phyloP scores from a whole-genome alignment of 2,888 invertebrate species.

The Thymelicus lineola region DNA sequence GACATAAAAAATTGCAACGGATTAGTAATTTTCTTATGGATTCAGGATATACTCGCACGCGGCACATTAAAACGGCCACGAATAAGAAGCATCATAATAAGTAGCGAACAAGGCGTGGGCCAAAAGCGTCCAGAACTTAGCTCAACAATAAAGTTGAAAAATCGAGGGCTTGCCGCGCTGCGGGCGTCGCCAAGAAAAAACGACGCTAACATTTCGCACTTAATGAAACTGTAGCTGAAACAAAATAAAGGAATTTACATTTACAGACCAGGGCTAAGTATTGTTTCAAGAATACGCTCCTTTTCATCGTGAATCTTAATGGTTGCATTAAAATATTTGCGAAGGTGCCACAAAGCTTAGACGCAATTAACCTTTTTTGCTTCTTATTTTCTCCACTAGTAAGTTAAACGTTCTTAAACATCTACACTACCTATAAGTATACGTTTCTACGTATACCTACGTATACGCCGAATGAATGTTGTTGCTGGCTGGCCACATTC shows the following conservation, averaged over 20 bases:
- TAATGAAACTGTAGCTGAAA: constrained; percentile 82
- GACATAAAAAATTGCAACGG: too few relatives aligned
- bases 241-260: constrained; percentile 77
- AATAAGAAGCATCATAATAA: constrained; percentile 63
- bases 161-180: constrained; percentile 73
- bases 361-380: constrained; percentile 29
- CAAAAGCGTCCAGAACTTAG: constrained; percentile 65
- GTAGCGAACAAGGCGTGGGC: constrained; percentile 58
- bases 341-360: constrained; percentile 48
- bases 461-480: neutral
- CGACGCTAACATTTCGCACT: constrained; percentile 79
- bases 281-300: constrained; percentile 68
- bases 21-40: neutral
- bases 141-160: constrained; percentile 80
- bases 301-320: constrained; percentile 64
- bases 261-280: constrained; percentile 70
- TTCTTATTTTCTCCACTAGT: constrained; percentile 2
- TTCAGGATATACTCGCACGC: neutral
- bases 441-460: too few relatives aligned
- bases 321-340: constrained; percentile 63
- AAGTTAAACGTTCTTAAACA: neutral
- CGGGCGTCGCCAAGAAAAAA: constrained; percentile 75
- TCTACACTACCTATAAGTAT: neutral
- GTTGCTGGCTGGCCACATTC: constrained; percentile 2
- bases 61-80: constrained; percentile 39